Conservation (phyloP, 2,113 vertebrate species). For the Albula goreensis region DNA sequence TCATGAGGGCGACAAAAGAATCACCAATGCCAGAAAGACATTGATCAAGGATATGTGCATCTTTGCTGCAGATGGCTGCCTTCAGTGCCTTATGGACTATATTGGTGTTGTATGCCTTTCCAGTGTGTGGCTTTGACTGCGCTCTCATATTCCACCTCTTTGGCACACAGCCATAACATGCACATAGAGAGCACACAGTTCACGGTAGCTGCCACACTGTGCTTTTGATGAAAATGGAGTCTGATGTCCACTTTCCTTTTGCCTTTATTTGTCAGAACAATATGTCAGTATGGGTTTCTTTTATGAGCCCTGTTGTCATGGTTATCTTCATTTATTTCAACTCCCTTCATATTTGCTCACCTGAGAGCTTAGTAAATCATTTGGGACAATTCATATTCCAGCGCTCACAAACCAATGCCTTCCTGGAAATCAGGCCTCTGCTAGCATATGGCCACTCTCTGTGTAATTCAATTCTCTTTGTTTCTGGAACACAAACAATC, state of each 20-base stretch:
- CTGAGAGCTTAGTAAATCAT: neutral
- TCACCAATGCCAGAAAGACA: no score
- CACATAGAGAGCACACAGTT: neutral
- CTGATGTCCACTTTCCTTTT: neutral
- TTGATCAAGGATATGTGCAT: no score
- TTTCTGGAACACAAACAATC: neutral
- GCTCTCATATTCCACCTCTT: neutral
- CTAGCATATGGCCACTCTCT: neutral
- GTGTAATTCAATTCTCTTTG: neutral
- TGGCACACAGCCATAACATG: neutral
- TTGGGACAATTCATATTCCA: neutral
- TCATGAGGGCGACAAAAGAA: no score
- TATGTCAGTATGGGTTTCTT: neutral
- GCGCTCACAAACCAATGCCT: neutral
- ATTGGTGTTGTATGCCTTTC: neutral
- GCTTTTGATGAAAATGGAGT: neutral
- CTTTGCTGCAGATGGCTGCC: no score
- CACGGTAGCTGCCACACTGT: neutral
- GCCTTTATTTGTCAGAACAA: neutral
- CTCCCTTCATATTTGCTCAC: slow-evolving; percentile 6
- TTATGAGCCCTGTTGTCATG: slow-evolving; percentile 21
- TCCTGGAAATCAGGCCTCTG: neutral
- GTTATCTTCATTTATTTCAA: slow-evolving; percentile 2
- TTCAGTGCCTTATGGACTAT: neutral
- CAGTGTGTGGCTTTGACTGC: neutral